Conservation (phyloP, 2,888 invertebrate species). For the Oligia latruncula region DNA sequence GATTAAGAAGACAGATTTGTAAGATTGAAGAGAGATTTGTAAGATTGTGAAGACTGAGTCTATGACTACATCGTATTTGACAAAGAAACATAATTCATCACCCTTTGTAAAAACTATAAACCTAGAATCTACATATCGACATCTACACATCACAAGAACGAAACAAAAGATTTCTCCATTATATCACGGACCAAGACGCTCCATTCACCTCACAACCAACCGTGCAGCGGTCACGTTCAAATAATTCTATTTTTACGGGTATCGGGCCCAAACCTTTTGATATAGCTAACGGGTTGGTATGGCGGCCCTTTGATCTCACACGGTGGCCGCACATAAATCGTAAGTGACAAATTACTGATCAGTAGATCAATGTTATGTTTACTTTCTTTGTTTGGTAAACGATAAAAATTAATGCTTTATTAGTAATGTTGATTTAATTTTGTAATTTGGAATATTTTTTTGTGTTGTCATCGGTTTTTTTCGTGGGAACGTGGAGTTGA, state of each 20-base stretch:
- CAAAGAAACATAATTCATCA: neutral
- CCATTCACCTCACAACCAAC: conserved; percentile 24
- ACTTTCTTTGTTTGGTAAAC: conserved; percentile 63
- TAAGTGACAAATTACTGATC: conserved; percentile 81
- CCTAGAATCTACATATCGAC: neutral
- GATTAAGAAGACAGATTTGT: too few species aligned
- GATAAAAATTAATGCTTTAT: conserved; percentile 58
- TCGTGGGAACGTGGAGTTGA: conserved; percentile 29
- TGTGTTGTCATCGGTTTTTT: conserved; percentile 12
- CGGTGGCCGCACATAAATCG: conserved; percentile 82
- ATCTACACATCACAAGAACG: neutral
- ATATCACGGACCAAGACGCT: conserved; percentile 12
- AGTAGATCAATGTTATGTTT: conserved; percentile 60
- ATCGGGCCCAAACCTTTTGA: conserved; percentile 74
- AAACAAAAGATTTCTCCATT: conserved; percentile 30
- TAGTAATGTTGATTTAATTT: conserved; percentile 59
- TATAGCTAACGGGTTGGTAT: conserved; percentile 66
- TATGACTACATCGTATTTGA: neutral
- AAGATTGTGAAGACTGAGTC: neutral
- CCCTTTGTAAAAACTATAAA: neutral
- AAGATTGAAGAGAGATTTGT: too few species aligned
- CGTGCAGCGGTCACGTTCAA: conserved; percentile 68
- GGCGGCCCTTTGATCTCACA: conserved; percentile 80
- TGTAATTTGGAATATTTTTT: conserved; percentile 19
- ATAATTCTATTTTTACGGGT: conserved; percentile 75